These are phyloP conservation scores for Myotis daubentonii DNA, from an alignment of 2,797 vertebrate species.

Conservation along the genomic window DNA sequence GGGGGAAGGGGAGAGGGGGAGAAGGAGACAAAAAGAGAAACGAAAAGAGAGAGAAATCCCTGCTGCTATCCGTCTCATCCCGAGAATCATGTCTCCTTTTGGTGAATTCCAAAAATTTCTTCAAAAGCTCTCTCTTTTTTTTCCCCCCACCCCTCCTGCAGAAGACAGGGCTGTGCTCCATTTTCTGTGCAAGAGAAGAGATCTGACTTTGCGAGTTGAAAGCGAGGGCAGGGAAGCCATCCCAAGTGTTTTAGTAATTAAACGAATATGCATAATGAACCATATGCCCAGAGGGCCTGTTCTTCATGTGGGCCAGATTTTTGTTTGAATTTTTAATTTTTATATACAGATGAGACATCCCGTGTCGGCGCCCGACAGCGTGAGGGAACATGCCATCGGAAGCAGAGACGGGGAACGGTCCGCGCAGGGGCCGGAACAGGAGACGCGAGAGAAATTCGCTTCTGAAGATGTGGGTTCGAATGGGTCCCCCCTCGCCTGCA, in stretches of 20 bases:
- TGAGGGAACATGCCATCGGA: slow-evolving; percentile 79
- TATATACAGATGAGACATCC: slow-evolving; percentile 89
- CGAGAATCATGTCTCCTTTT: slow-evolving; percentile 66
- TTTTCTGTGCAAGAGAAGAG: slow-evolving; percentile 83
- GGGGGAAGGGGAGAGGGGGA: slow-evolving; percentile 20
- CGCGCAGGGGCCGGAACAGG: slow-evolving; percentile 72
- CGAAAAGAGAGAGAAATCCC: neutral
- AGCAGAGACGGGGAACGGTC: slow-evolving; percentile 78
- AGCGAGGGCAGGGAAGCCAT: slow-evolving; percentile 88
- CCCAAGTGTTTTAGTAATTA: slow-evolving; percentile 91
- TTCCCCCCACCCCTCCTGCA: slow-evolving; percentile 32
- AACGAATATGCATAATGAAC: slow-evolving; percentile 91
- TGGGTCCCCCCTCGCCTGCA: slow-evolving; percentile 53
- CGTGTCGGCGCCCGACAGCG: slow-evolving; percentile 84
- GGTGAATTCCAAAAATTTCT: slow-evolving; percentile 74
- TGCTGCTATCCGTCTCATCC: slow-evolving; percentile 35
- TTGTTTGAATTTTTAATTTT: slow-evolving; percentile 93
- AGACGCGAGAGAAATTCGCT: slow-evolving; percentile 73
- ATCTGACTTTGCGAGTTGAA: slow-evolving; percentile 88
- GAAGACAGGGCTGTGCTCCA: slow-evolving; percentile 82
- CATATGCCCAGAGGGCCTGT: slow-evolving; percentile 90
- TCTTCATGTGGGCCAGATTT: slow-evolving; percentile 90
- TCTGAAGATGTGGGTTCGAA: slow-evolving; percentile 80
- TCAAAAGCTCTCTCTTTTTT: slow-evolving; percentile 71
- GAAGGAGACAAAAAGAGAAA: neutral